Evolutionary conservation across 2,797 vertebrate species (phyloP).

Genomic region (Pygocentrus nattereri): DNA sequence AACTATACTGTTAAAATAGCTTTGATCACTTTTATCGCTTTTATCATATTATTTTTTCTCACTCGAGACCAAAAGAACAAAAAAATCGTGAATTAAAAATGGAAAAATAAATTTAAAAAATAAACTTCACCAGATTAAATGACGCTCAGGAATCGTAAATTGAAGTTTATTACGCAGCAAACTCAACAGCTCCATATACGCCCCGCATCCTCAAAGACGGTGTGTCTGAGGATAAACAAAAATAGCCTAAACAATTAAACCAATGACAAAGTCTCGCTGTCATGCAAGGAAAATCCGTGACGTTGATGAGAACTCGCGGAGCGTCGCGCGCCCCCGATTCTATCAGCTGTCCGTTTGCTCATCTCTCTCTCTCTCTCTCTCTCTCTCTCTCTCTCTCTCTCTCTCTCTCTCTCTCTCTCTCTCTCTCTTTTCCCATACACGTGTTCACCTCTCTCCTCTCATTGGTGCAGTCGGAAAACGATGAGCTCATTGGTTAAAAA

Average conservation of each 20-base stretch:
- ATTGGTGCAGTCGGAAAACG: constrained; percentile 54
- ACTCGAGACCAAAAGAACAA: too few relatives aligned
- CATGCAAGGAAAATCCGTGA: constrained; percentile 37
- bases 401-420: too few relatives aligned
- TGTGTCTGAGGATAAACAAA: background rate
- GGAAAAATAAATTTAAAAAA: too few relatives aligned
- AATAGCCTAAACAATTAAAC: background rate
- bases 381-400: constrained; percentile 17
- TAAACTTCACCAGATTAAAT: too few relatives aligned
- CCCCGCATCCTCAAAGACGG: too few relatives aligned
- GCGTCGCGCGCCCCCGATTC: constrained; percentile 45
- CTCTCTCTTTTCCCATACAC: constrained; percentile 38
- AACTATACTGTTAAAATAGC: too few relatives aligned
- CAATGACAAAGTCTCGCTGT: background rate
- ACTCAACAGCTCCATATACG: too few relatives aligned
- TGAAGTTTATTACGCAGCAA: too few relatives aligned
- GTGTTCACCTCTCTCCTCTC: constrained; percentile 41
- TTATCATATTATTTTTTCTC: too few relatives aligned
- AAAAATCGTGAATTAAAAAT: too few relatives aligned
- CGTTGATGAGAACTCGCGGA: background rate
- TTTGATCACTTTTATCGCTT: too few relatives aligned
- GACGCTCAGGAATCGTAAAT: too few relatives aligned
- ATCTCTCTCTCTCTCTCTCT: constrained; percentile 29
- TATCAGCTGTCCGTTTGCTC: constrained; percentile 25
- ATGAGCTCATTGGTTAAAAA: constrained; percentile 71